These are phyloP conservation scores for Leucophenga varia DNA, from an alignment of 1,140 invertebrate genomes.

Conservation along the genomic window DNA sequence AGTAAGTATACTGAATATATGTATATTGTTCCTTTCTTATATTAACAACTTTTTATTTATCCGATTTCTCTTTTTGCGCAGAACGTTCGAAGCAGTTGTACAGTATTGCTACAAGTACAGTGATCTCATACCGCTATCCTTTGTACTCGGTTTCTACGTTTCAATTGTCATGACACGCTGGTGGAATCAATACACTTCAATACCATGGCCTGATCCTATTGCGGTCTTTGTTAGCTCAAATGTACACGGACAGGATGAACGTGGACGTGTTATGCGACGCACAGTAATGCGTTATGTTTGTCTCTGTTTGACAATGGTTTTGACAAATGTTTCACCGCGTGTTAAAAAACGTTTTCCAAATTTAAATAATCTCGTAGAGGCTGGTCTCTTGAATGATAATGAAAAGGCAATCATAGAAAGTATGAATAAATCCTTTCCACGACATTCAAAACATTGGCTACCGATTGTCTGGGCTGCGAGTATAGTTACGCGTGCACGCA, in stretches of 20 bases:
- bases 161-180: slow-evolving; percentile 90
- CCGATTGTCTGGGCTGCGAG: slow-evolving; percentile 92
- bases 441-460: slow-evolving; percentile 92
- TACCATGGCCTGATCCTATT: slow-evolving; percentile 81
- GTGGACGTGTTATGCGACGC: slow-evolving; percentile 81
- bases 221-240: slow-evolving; percentile 74
- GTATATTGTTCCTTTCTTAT: background rate
- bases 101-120: slow-evolving; percentile 80
- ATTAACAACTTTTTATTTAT: background rate
- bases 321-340: slow-evolving; percentile 81
- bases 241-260: slow-evolving; percentile 71
- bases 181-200: slow-evolving; percentile 85
- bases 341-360: slow-evolving; percentile 93
- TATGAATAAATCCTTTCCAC: slow-evolving; percentile 79
- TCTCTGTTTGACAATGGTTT: slow-evolving; percentile 79
- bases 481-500: slow-evolving; percentile 82
- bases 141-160: slow-evolving; percentile 91
- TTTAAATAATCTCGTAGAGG: slow-evolving; percentile 82
- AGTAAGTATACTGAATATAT: slow-evolving; percentile 62
- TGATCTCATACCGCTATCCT: slow-evolving; percentile 80
- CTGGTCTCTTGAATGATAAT: slow-evolving; percentile 84
- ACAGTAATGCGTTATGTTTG: slow-evolving; percentile 84
- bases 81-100: slow-evolving; percentile 74
- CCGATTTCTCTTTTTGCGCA: slow-evolving; percentile 38
- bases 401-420: slow-evolving; percentile 80